phyloP scores from a whole-genome alignment of 2,113 vertebrate genomes.

The Paraplagusia blochii region DNA sequence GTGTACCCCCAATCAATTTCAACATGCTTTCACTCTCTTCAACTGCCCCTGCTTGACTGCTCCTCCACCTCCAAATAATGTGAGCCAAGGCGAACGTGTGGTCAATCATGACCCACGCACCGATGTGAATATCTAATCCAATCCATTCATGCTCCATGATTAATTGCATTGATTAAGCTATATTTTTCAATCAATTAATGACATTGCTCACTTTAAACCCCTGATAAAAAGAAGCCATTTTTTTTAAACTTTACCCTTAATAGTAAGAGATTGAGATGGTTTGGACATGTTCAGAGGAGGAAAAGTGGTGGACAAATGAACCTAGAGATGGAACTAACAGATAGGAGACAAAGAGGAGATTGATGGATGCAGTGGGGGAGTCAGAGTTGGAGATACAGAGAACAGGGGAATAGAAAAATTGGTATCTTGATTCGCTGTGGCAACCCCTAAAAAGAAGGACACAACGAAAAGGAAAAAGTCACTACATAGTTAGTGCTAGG shows the following conservation, averaged over 20 bases:
- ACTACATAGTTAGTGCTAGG: too few relatives aligned
- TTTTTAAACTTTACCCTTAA: background rate
- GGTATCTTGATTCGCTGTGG: too few relatives aligned
- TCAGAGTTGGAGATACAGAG: too few relatives aligned
- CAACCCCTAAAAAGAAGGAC: too few relatives aligned
- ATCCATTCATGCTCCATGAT: conserved; percentile 52
- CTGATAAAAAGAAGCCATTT: conserved; percentile 5
- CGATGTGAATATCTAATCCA: conserved; percentile 50
- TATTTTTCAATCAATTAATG: conserved; percentile 36
- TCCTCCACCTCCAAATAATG: conserved; percentile 53
- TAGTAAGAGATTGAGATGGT: background rate
- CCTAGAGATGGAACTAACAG: too few relatives aligned
- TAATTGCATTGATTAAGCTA: conserved; percentile 50
- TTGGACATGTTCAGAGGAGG: background rate
- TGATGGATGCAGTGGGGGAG: too few relatives aligned
- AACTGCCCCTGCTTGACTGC: conserved; percentile 66
- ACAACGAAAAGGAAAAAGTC: too few relatives aligned
- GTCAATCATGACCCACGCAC: conserved; percentile 50
- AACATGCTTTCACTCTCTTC: conserved; percentile 66
- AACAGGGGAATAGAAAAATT: too few relatives aligned
- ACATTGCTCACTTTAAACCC: conserved; percentile 1
- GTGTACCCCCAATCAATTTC: conserved; percentile 72
- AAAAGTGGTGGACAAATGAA: too few relatives aligned
- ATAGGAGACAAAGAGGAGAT: too few relatives aligned
- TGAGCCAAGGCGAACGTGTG: conserved; percentile 53